These are phyloP conservation scores for Virgularia gustaviana DNA, from an alignment of 92 coral and sea anemone species.

Conservation along the genomic window DNA sequence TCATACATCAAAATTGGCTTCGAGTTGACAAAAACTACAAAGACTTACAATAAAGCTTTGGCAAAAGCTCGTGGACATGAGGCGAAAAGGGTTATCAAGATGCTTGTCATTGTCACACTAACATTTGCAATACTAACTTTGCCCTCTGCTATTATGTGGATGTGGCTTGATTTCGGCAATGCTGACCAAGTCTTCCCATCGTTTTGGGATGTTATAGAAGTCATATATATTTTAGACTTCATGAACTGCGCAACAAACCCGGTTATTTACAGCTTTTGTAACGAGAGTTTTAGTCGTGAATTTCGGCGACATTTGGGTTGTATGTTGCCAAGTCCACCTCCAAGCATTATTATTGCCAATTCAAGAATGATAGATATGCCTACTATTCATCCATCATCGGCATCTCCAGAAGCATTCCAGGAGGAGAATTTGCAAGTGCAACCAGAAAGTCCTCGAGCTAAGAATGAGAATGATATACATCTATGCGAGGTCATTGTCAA, in stretches of 20 bases:
- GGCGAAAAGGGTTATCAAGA: conserved; percentile 85
- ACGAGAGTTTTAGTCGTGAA: conserved; percentile 89
- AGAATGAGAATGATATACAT: no score
- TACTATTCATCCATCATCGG: no score
- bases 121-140: conserved; percentile 84
- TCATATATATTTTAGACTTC: conserved; percentile 78
- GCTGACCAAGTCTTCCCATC: conserved; percentile 59
- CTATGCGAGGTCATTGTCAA: no score
- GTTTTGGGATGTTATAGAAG: conserved; percentile 70
- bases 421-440: no score
- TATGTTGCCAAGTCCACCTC: conserved; percentile 1
- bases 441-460: no score
- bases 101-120: conserved; percentile 88
- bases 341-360: no score
- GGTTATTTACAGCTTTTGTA: conserved; percentile 88
- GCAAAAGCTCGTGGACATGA: conserved; percentile 79
- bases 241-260: conserved; percentile 97
- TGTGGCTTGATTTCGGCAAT: conserved; percentile 91
- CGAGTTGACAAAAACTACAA: conserved; percentile 63
- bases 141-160: conserved; percentile 92
- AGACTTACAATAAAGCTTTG: conserved; percentile 62
- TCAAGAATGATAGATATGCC: no score
- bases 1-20: conserved; percentile 73
- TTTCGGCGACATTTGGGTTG: conserved; percentile 50
- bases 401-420: no score